phyloP scores from a whole-genome alignment of 2,888 invertebrate species.

The Thysanoteuthis rhombus region DNA sequence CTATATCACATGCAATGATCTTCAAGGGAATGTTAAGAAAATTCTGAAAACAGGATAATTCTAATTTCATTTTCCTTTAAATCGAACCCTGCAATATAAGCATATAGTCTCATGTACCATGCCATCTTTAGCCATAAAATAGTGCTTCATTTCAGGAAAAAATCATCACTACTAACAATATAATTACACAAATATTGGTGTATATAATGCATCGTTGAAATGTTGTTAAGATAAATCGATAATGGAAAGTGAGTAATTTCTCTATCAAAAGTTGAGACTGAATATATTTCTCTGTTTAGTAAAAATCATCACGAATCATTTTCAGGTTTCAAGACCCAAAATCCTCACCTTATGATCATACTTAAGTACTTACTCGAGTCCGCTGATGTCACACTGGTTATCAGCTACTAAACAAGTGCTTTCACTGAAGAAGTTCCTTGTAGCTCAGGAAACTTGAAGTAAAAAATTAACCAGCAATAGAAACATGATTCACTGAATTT shows the following conservation, averaged over 20 bases:
- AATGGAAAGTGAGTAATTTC: background rate
- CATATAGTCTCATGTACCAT: background rate
- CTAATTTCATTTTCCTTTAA: too few species aligned
- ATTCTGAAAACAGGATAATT: too few species aligned
- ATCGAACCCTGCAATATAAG: too few species aligned
- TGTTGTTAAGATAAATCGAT: background rate
- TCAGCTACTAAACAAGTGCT: background rate
- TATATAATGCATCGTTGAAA: background rate
- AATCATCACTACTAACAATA: background rate
- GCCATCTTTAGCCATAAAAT: background rate
- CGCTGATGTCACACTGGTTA: constrained; percentile 12
- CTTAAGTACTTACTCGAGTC: background rate
- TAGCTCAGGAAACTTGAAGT: constrained; percentile 12
- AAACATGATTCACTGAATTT: background rate
- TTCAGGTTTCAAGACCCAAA: background rate
- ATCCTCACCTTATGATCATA: background rate
- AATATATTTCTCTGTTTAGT: background rate
- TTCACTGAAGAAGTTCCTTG: constrained; percentile 12
- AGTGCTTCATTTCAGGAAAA: background rate
- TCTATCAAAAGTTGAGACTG: background rate
- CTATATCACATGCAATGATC: too few species aligned
- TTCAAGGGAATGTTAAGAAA: too few species aligned
- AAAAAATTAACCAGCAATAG: constrained; percentile 12
- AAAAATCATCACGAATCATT: background rate
- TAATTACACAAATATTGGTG: background rate